Evolutionary conservation across 2,888 invertebrate species (phyloP).

Genomic region (Zygogramma bicolorata): DNA sequence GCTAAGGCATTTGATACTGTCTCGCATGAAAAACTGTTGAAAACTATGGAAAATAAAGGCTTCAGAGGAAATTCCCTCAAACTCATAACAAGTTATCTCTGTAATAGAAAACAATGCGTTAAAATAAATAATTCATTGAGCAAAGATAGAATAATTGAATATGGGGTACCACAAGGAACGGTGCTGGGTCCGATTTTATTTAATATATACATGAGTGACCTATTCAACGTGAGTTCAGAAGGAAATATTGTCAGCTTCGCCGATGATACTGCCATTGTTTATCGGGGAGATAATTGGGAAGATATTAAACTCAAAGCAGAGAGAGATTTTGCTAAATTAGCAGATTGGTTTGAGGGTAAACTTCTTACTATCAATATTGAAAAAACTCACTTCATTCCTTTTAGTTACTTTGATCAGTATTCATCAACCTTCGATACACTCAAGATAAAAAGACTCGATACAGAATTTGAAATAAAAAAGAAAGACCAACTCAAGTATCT

Average conservation of each 20-base stretch:
- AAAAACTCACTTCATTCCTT: no score
- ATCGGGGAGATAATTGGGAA: no score
- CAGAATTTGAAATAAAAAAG: no score
- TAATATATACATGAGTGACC: neutral
- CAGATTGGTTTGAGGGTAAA: no score
- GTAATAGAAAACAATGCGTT: neutral
- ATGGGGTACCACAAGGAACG: neutral
- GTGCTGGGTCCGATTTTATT: neutral
- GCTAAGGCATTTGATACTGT: neutral
- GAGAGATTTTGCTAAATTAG: no score
- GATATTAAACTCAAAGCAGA: no score
- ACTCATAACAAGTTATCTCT: neutral
- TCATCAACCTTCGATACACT: no score
- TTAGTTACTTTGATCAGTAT: no score
- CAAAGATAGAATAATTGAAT: neutral
- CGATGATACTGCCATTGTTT: neutral
- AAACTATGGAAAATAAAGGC: neutral
- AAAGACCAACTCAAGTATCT: no score
- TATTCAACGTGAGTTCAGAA: neutral
- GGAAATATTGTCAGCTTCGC: neutral
- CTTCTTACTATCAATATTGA: no score
- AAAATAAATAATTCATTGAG: neutral
- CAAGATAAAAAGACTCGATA: no score
- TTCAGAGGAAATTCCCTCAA: neutral
- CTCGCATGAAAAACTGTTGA: neutral